A percentile compares a stretch with the other conserved stretches of the same genome.
These are phyloP conservation scores for Epinephelus coioides DNA, from an alignment of 2,797 vertebrate species.

Conservation along the genomic window DNA sequence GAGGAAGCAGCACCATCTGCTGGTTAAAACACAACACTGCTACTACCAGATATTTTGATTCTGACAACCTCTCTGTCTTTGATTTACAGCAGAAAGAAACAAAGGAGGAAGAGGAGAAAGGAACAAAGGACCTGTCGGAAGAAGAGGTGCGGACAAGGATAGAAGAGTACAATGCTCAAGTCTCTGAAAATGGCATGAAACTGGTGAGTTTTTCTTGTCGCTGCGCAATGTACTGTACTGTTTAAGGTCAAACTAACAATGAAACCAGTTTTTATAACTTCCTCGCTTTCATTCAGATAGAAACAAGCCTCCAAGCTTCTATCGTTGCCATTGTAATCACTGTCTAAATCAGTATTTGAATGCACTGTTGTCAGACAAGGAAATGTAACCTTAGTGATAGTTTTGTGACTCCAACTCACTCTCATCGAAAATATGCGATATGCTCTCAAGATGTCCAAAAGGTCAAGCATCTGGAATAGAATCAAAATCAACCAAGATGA, in stretches of 20 bases:
- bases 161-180: slow-evolving; percentile 90
- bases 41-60: neutral
- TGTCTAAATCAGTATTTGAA: no score
- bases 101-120: slow-evolving; percentile 85
- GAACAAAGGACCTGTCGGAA: slow-evolving; percentile 78
- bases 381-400: no score
- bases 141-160: slow-evolving; percentile 92
- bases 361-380: no score
- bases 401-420: no score
- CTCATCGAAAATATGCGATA: no score
- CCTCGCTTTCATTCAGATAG: neutral
- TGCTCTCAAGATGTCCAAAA: no score
- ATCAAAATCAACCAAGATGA: no score
- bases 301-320: neutral
- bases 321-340: no score
- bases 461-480: no score
- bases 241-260: slow-evolving; percentile 9
- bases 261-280: neutral
- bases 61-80: slow-evolving; percentile 19
- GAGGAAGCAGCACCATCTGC: slow-evolving; percentile 62
- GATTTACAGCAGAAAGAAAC: slow-evolving; percentile 87
- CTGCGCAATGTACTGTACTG: neutral
- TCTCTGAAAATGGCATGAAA: slow-evolving; percentile 94
- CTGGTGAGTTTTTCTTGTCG: slow-evolving; percentile 84
- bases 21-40: slow-evolving; percentile 40